A percentile compares a stretch with the other conserved stretches of the same genome.
Evolutionary conservation across 2,113 vertebrate genomes (phyloP).

Genomic region (Notechis scutatus): DNA sequence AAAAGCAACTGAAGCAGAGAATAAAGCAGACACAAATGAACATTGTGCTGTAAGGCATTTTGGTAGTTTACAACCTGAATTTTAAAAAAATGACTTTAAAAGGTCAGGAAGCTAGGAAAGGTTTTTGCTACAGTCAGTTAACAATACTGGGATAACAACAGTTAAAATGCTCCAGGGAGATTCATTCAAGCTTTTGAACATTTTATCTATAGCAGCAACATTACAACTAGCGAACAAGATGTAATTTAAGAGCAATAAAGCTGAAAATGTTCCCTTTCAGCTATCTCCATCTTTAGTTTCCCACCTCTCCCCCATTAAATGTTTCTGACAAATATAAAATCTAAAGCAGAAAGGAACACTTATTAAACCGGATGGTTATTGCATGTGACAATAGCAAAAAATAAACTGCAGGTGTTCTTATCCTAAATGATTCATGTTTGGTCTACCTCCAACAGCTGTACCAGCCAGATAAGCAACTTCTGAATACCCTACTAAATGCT

Average conservation of each 20-base stretch:
- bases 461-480: background rate
- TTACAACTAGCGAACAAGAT: background rate
- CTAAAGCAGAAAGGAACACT: background rate
- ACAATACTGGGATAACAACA: background rate
- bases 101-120: background rate
- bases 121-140: conserved; percentile 11
- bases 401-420: background rate
- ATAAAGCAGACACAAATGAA: conserved; percentile 20
- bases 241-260: background rate
- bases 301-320: background rate
- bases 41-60: background rate
- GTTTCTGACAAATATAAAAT: background rate
- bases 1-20: conserved; percentile 6
- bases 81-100: background rate
- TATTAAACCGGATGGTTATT: background rate
- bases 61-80: background rate
- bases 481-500: background rate
- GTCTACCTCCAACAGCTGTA: background rate
- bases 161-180: background rate
- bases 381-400: background rate
- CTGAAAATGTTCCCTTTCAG: background rate
- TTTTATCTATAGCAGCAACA: background rate
- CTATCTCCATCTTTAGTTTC: background rate
- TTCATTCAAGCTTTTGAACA: background rate
- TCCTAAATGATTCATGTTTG: background rate